These are phyloP conservation scores for Boulengeromyrus knoepffleri DNA, from an alignment of 2,113 vertebrate species.

Conservation along the genomic window DNA sequence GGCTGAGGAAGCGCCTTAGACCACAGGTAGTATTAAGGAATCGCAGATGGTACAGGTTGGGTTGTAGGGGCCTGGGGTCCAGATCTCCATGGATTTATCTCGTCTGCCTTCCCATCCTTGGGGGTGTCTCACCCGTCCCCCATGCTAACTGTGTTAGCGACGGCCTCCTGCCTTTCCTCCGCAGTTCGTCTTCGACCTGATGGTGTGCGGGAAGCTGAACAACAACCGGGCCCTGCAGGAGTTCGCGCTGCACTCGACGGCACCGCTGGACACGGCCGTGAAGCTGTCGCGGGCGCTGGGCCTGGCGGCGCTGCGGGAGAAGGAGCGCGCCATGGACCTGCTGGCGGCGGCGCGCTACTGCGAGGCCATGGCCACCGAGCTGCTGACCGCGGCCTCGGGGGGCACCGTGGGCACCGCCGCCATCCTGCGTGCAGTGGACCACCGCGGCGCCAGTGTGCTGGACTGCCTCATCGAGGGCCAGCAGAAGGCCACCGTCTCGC, in stretches of 20 bases:
- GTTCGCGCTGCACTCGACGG: conserved; percentile 42
- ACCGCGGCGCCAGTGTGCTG: conserved; percentile 38
- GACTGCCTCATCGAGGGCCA: conserved; percentile 48
- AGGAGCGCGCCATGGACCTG: conserved; percentile 44
- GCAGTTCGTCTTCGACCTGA: conserved; percentile 54
- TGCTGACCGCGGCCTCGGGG: conserved; percentile 43
- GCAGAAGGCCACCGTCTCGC: conserved; percentile 48
- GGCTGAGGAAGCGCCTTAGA: not conserved
- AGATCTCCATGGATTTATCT: not conserved
- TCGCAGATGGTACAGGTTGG: not conserved
- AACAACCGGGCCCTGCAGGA: conserved; percentile 43
- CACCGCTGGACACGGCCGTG: conserved; percentile 47
- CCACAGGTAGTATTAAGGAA: not conserved
- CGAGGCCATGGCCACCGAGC: conserved; percentile 46
- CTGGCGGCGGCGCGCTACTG: conserved; percentile 43
- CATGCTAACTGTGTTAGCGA: not conserved
- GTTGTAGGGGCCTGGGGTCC: not conserved
- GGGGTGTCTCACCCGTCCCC: not conserved
- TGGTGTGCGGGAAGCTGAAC: conserved; percentile 52
- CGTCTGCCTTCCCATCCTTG: not conserved
- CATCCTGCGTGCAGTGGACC: conserved; percentile 44
- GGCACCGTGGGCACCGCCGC: conserved; percentile 30
- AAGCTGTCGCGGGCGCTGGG: conserved; percentile 47
- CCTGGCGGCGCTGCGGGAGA: conserved; percentile 43
- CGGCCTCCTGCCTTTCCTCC: not conserved